Base-by-base conservation (phyloP, 2,113 vertebrate species). In the Salvelinus alpinus region DNA sequence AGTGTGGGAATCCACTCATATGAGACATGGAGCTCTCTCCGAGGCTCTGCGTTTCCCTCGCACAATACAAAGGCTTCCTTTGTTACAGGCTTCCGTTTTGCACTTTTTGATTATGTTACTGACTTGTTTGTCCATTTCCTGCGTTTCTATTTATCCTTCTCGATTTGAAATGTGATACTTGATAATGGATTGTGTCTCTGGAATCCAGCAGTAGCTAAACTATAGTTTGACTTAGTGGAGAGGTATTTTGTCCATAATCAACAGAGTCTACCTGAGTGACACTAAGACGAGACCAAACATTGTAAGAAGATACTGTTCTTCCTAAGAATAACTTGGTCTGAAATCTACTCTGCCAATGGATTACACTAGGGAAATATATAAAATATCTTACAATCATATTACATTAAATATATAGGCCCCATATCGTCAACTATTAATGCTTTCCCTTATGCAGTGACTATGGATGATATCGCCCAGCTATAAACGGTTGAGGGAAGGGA, bases 321-420 rank as follows among this genome's bases (percentile, higher is more conserved):
- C 80, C 83, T 77, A 66, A 66, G 11, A 29, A 12, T 66, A 82
- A 78, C 62, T 78, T 84, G 88, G 87, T 88, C 86, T 88, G 76
- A 85, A 86, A 84, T 78, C 83, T 84, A 78, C 75, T 80, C 83
- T 71, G 78, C 73, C 78, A 3, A 74, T 71, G 78, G 78, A 85
- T 90, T 89, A 82, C 77, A 86, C 88, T 83, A 81, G 70, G 34
- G 51, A 82, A 80, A 71, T 80, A 81, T 70, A 74, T 76, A 82
- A 80, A 84, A 80, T 74, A 80, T 85, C 84, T 88, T 89, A 67
- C 80, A 47, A 76, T 84, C 81, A 79, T 87, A 89, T 86, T 81
- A 81, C 66, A 84, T 89, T 82, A 80, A 84, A 82, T 84, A 54
- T 70, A 72, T 80, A 78, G 7, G 27, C 71, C 80, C 12, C 16